Evolutionary conservation across 2,797 vertebrate genomes (phyloP).

Genomic region (Sebastes trivittatus): DNA sequence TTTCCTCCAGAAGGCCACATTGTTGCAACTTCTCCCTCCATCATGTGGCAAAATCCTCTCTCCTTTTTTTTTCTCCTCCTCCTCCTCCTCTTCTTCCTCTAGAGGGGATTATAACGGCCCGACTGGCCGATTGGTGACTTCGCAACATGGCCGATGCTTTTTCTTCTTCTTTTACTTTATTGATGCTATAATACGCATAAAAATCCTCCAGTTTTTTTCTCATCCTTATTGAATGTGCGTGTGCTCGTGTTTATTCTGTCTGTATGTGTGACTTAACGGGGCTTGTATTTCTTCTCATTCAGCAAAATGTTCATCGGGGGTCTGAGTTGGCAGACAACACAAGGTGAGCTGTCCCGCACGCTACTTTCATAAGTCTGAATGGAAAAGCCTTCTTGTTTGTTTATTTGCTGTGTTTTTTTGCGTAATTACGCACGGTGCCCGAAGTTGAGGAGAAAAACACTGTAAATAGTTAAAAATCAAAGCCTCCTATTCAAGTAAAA

Average conservation of each 20-base stretch:
- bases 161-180: conserved; percentile 74
- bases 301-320: conserved; percentile 98
- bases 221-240: not conserved
- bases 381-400: conserved; percentile 37
- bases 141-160: conserved; percentile 89
- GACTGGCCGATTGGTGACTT: conserved; percentile 76
- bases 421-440: no score
- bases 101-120: conserved; percentile 81
- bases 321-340: conserved; percentile 95
- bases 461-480: conserved; percentile 57
- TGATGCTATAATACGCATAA: conserved; percentile 57
- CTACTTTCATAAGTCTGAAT: conserved; percentile 74
- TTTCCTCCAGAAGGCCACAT: conserved; percentile 60
- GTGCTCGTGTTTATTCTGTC: conserved; percentile 31
- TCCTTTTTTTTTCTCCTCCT: conserved; percentile 13
- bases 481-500: conserved; percentile 51
- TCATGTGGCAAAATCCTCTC: conserved; percentile 64
- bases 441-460: conserved; percentile 43
- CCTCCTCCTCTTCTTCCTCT: conserved; percentile 42
- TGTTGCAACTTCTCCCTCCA: conserved; percentile 69
- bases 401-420: not conserved
- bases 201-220: not conserved
- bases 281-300: conserved; percentile 80
- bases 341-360: conserved; percentile 88
- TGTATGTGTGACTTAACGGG: conserved; percentile 35